Conservation (phyloP, 1,140 invertebrate genomes). For the Trichoplusia ni region DNA sequence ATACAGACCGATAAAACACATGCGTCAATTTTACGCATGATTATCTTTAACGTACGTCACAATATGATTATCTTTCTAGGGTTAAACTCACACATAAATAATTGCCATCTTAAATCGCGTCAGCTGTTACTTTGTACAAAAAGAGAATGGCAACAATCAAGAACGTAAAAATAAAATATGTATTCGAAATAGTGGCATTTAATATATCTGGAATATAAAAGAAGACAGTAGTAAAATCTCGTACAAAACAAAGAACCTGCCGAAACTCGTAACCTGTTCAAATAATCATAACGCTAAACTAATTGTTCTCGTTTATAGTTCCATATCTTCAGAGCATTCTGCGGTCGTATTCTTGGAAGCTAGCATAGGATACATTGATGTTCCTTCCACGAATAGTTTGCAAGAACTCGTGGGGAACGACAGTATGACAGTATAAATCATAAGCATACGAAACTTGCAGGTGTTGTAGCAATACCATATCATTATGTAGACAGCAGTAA, state of each 20-base stretch:
- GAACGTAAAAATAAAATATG: background rate
- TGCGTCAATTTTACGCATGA: too few species aligned
- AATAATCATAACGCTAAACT: slow-evolving; percentile 13
- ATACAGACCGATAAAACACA: too few species aligned
- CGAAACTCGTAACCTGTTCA: background rate
- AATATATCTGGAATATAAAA: background rate
- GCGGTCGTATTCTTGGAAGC: background rate
- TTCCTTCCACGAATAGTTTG: slow-evolving; percentile 5
- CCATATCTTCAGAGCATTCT: background rate
- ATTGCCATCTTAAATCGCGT: background rate
- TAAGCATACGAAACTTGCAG: slow-evolving; percentile 1
- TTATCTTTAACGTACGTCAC: too few species aligned
- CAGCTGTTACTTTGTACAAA: background rate
- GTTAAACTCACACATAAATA: background rate
- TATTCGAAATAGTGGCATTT: background rate
- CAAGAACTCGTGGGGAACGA: background rate
- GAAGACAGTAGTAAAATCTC: slow-evolving; percentile 19
- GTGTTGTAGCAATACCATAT: too few species aligned
- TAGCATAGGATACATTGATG: slow-evolving; percentile 10
- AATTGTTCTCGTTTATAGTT: background rate
- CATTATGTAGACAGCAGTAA: too few species aligned
- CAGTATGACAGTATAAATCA: slow-evolving; percentile 8
- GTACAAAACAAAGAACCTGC: slow-evolving; percentile 8
- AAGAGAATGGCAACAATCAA: background rate
- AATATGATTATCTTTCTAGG: too few species aligned